A percentile compares a stretch with the other conserved stretches of the same genome.
Conservation (phyloP, 2,888 invertebrate genomes). For the Mylabris sibirica region DNA sequence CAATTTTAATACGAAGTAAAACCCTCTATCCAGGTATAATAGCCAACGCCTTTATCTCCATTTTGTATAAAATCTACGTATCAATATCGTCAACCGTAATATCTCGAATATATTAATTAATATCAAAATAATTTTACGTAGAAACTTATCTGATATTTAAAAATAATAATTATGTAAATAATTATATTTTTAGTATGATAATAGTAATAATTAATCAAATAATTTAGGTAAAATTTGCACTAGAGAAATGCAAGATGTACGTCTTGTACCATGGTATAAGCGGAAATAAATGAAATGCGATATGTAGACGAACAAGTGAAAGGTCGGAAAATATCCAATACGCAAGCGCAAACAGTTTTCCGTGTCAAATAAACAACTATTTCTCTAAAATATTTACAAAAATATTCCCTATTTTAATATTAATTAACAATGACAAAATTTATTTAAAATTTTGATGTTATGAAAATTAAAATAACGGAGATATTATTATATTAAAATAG, state of each 20-base stretch:
- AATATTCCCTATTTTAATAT: background rate
- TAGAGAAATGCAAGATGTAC: constrained; percentile 28
- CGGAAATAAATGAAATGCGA: constrained; percentile 48
- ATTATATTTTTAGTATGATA: constrained; percentile 19
- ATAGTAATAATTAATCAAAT: constrained; percentile 21
- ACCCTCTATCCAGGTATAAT: constrained; percentile 26
- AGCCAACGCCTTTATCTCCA: constrained; percentile 37
- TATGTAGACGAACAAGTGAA: constrained; percentile 1
- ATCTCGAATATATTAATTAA: background rate
- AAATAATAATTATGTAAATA: constrained; percentile 18
- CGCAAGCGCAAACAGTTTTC: constrained; percentile 8
- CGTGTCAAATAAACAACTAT: background rate
- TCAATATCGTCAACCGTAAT: constrained; percentile 23
- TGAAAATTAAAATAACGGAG: background rate
- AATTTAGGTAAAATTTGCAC: constrained; percentile 27
- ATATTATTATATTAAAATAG: too few species aligned
- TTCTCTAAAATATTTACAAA: background rate
- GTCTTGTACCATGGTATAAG: constrained; percentile 45
- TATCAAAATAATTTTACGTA: constrained; percentile 21
- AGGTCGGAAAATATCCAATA: background rate
- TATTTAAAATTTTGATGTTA: background rate
- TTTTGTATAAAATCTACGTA: constrained; percentile 20
- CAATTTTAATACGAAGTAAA: constrained; percentile 8
- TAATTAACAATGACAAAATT: background rate
- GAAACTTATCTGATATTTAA: constrained; percentile 31